Conservation (phyloP, 2,888 invertebrate species). For the Microctonus aethiopoides region DNA sequence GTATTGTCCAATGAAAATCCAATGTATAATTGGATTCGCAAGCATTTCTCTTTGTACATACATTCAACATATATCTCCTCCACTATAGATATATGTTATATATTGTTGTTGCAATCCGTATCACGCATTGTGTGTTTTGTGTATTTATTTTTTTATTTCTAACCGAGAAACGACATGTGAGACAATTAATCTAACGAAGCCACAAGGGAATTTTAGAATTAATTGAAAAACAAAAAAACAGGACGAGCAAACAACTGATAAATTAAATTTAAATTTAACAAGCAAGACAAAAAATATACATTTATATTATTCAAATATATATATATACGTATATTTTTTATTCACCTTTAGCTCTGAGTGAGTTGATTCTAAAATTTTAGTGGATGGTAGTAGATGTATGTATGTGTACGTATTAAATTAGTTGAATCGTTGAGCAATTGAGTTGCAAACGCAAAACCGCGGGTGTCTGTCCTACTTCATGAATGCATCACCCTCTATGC, state of each 20-base stretch:
- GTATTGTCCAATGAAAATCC: constrained; percentile 16
- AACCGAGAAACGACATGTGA: constrained; percentile 5
- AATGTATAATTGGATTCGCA: constrained; percentile 21
- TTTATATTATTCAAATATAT: background rate
- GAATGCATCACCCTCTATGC: no score
- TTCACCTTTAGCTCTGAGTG: no score
- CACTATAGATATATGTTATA: background rate
- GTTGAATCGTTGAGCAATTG: constrained; percentile 2
- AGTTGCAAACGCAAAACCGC: constrained; percentile 22
- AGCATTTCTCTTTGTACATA: background rate
- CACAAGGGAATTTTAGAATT: background rate
- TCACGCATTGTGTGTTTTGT: background rate
- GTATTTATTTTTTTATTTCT: constrained; percentile 10
- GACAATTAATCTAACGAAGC: constrained; percentile 6
- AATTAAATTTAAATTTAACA: background rate
- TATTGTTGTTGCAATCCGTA: background rate
- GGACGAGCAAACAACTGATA: background rate
- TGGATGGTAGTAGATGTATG: no score
- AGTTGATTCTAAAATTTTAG: no score
- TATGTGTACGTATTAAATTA: constrained; percentile 15
- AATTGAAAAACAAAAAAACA: background rate
- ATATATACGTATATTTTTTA: background rate
- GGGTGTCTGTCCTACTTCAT: background rate
- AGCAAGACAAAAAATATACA: background rate
- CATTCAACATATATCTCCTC: no score